Evolutionary conservation across 2,797 vertebrate species (phyloP), one percentile per base, ranked within the genome.

Genomic region (Champsocephalus esox): DNA sequence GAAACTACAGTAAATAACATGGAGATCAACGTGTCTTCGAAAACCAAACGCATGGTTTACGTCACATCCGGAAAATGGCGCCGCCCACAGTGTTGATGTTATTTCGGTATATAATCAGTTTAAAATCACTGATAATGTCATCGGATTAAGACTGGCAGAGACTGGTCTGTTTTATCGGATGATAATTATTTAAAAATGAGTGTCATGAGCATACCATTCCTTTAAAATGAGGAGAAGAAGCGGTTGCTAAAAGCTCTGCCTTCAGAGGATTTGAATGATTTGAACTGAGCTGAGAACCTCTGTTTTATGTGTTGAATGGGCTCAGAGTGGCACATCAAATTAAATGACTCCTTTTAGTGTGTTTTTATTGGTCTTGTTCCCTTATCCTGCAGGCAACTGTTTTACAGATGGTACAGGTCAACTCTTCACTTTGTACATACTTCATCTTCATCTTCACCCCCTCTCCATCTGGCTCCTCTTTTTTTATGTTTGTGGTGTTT

Each of bases 361-460:
- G 52, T 68, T 80, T 79, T 72, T 61, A 48, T 75, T 76, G 34
- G 75, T 73, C 45, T 79, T 51, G 38, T 77, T 72, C 28, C 48
- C 41, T 32, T 80, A 38, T 66, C 54, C 50, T 82, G 55, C 45
- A 24, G 64, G 75, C 55, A 80, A 90, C 82, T 73, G 86, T 84
- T 88, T 86, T 92, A 81, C 91, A 93, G 92, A 93, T 92, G 89
- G 90, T 89, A 16, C 41, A 81, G 77, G 90, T 91, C 90, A 84
- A 77, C 75, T 85, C 65, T 90, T 83, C 81, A 79, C 69, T 86
- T 87, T 79, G 74, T 81, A 62, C 81, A 75, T 71, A 75, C 78
- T 87, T 75, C 67, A 64, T 87, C 84, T 58, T 86, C 55, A 52
- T 79, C 83, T 87, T 91, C 90, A 89, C 89, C 90, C 91, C 88